phyloP scores from a whole-genome alignment of 2,888 invertebrate genomes.

The Aquatica leii region DNA sequence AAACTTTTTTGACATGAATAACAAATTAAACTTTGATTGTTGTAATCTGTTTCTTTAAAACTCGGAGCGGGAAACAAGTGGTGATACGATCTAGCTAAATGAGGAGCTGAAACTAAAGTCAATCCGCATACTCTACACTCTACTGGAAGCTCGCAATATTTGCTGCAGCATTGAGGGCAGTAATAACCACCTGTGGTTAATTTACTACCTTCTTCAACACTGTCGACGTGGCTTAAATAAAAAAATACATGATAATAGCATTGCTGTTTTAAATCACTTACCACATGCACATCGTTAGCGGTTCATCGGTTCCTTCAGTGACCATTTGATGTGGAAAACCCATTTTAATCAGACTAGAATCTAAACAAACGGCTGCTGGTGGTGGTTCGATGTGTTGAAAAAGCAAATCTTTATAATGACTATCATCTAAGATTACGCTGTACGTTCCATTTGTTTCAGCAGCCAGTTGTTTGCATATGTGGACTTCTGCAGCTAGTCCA shows the following conservation, averaged over 20 bases:
- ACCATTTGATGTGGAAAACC: slow-evolving; percentile 88
- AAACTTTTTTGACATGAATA: slow-evolving; percentile 80
- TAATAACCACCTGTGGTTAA: slow-evolving; percentile 81
- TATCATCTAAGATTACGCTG: slow-evolving; percentile 85
- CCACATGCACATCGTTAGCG: slow-evolving; percentile 94
- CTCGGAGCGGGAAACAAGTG: slow-evolving; percentile 93
- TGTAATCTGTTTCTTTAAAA: slow-evolving; percentile 76
- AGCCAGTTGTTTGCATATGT: slow-evolving; percentile 87
- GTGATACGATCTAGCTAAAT: slow-evolving; percentile 96
- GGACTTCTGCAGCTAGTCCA: slow-evolving; percentile 94
- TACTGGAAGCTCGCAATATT: slow-evolving; percentile 97
- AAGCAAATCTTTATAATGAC: slow-evolving; percentile 74
- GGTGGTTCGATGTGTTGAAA: slow-evolving; percentile 74
- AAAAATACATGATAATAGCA: background rate
- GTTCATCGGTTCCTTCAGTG: slow-evolving; percentile 66
- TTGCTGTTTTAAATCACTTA: slow-evolving; percentile 56
- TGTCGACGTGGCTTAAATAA: slow-evolving; percentile 79
- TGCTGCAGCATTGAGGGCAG: slow-evolving; percentile 96
- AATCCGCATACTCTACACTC: slow-evolving; percentile 96
- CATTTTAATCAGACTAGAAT: slow-evolving; percentile 91
- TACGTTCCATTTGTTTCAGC: slow-evolving; percentile 88
- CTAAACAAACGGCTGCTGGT: slow-evolving; percentile 74
- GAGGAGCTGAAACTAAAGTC: slow-evolving; percentile 96
- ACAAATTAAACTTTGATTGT: slow-evolving; percentile 68
- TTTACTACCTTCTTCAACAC: slow-evolving; percentile 71